Conservation (phyloP, 1,140 invertebrate genomes). For the Pemphigus obesinymphae region DNA sequence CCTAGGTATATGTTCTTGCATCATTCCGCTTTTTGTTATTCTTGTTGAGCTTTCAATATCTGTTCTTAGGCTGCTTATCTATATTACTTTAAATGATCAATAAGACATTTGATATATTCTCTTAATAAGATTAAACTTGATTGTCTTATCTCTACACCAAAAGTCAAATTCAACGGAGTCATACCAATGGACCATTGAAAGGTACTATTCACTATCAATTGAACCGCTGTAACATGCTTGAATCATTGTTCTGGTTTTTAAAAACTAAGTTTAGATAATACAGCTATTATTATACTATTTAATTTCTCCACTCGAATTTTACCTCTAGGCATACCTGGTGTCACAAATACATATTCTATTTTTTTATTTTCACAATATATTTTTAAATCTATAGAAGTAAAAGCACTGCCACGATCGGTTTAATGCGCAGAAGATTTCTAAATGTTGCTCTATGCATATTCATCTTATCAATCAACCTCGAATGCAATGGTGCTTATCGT, state of each 20-base stretch:
- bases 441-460: too few species aligned
- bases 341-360: background rate
- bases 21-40: background rate
- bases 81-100: background rate
- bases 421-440: too few species aligned
- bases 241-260: background rate
- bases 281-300: background rate
- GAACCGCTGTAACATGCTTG: background rate
- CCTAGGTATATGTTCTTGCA: too few species aligned
- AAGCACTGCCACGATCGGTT: too few species aligned
- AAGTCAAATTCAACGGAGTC: background rate
- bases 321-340: background rate
- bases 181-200: background rate
- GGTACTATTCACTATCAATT: background rate
- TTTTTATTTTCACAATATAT: too few species aligned
- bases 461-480: too few species aligned
- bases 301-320: background rate
- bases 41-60: background rate
- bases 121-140: background rate
- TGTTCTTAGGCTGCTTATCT: background rate
- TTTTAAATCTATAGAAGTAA: background rate
- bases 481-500: background rate
- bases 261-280: background rate
- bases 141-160: background rate
- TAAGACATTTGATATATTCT: background rate